phyloP scores from a whole-genome alignment of 2,888 invertebrate species.

The Dinocampus coccinellae region DNA sequence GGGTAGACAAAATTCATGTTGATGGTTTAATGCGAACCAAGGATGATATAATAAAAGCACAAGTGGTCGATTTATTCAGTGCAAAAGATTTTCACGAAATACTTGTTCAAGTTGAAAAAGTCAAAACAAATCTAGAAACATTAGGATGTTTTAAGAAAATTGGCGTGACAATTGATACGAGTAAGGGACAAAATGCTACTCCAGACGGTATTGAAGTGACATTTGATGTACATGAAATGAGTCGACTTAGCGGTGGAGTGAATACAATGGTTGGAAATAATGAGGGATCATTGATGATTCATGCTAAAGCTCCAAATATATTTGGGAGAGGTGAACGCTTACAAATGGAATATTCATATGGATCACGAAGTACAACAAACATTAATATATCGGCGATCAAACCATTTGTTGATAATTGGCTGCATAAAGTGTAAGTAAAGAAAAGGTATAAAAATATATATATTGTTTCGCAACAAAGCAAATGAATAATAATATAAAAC shows the following conservation, averaged over 20 bases:
- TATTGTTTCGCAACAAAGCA: background rate
- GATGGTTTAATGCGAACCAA: constrained; percentile 89
- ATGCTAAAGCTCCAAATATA: constrained; percentile 85
- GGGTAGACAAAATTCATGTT: constrained; percentile 88
- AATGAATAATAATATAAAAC: background rate
- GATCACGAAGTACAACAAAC: constrained; percentile 85
- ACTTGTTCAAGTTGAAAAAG: constrained; percentile 77
- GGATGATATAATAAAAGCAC: constrained; percentile 86
- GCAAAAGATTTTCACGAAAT: constrained; percentile 90
- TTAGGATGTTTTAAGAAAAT: constrained; percentile 92
- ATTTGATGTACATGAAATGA: constrained; percentile 87
- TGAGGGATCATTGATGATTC: constrained; percentile 86
- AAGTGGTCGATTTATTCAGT: constrained; percentile 85
- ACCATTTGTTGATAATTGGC: constrained; percentile 81
- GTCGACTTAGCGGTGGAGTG: constrained; percentile 85
- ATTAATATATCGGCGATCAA: constrained; percentile 85
- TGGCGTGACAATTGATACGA: constrained; percentile 88
- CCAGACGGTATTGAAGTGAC: constrained; percentile 88
- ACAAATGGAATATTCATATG: constrained; percentile 87
- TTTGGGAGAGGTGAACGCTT: constrained; percentile 89
- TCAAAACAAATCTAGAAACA: constrained; percentile 81
- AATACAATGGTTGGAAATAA: constrained; percentile 92
- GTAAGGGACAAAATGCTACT: constrained; percentile 81
- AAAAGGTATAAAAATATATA: constrained; percentile 8
- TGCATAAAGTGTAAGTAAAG: constrained; percentile 76